phyloP scores from a whole-genome alignment of 2,888 invertebrate species.

The Mimachlamys varia region DNA sequence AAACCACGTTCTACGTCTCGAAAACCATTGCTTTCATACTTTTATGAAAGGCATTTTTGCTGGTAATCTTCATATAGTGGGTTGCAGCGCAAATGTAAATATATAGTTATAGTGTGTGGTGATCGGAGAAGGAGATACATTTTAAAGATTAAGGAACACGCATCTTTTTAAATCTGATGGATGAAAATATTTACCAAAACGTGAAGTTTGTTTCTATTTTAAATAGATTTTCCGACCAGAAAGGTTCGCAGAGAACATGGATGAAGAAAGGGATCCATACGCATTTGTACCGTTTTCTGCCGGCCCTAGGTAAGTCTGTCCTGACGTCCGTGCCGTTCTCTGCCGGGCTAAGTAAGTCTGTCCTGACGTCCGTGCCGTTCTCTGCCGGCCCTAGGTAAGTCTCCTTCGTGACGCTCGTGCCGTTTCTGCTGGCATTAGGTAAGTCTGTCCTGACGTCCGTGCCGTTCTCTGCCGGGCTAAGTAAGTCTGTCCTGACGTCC shows the following conservation, averaged over 20 bases:
- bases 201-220: neutral
- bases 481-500: neutral
- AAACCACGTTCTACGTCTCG: too few species aligned
- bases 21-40: too few species aligned
- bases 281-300: neutral
- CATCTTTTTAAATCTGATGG: too few species aligned
- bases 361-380: neutral
- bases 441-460: neutral
- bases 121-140: too few species aligned
- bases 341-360: too few species aligned
- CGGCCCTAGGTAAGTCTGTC: neutral
- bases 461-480: neutral
- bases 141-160: too few species aligned
- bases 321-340: neutral
- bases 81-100: too few species aligned
- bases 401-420: neutral
- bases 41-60: too few species aligned
- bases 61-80: too few species aligned
- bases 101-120: too few species aligned
- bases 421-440: too few species aligned
- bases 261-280: neutral
- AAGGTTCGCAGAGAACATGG: neutral
- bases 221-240: neutral
- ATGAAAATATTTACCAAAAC: too few species aligned
- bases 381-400: slow-evolving; percentile 19